Evolutionary conservation across 92 coral and sea anemone species (phyloP), one percentile per base, ranked within the genome.

Genomic region (Isaurus tuberculatus): DNA sequence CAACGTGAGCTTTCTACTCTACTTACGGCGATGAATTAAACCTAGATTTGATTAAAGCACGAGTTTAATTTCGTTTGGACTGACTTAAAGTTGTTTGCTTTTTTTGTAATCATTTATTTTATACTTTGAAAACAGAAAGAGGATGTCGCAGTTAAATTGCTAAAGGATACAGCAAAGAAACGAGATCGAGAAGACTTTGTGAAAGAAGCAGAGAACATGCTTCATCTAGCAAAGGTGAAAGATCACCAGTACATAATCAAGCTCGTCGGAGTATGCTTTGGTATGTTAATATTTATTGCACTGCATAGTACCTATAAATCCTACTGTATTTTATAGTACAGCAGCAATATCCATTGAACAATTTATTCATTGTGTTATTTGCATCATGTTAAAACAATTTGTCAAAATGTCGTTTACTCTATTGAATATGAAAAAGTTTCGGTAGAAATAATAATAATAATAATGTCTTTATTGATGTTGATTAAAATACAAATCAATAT

Each of bases 131-230:
- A 64, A 9, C 44, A 88, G 92, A 88, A n/a, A 20, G 90, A 92
- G 69, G 96, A 88, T 43, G 99, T 96, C 49, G 99, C 99, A 2
- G 95, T 96, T 33, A 96, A 96, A 49, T 83, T 87, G 64, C 61
- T 94, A n/a, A 89, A 65, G 49, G 83, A 84, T 37, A 74, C 67
- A 8, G 93, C 88, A 11, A 87, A 92, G 28, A 72, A 74, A 26
- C 86, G 85, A 26, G 88, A 89, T 77, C 81, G 60, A 42, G 89
- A 86, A 34, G 95, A 93, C 83, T 96, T 96, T 70, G 79, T 88
- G 11, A 91, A 87, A 49, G 99, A 96, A 70, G 98, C 97, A n/a
- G 71, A 84, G 64, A 96, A 85, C 67, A 92, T 96, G 92, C 81
- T 90, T 63, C 84, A 82, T 27, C 36, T 95, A 26, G 73, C 92